phyloP scores from a whole-genome alignment of 2,797 vertebrate genomes.

The Melanotaenia nigrans region DNA sequence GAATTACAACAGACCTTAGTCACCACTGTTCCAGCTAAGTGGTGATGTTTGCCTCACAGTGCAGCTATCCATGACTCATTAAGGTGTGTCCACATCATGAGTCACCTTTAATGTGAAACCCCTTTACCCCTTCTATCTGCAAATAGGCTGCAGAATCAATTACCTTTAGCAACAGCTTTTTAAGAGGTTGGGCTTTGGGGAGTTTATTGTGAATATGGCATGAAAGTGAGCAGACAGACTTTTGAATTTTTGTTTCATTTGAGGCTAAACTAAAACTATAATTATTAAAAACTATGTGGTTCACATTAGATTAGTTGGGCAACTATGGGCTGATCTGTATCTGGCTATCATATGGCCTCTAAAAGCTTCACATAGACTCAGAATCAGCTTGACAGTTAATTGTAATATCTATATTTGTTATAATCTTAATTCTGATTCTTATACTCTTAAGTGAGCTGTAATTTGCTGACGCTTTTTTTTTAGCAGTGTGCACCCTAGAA shows the following conservation, averaged over 20 bases:
- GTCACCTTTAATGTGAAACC: background rate
- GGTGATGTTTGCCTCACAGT: background rate
- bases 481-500: constrained; percentile 20
- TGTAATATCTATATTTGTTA: background rate
- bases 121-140: background rate
- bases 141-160: background rate
- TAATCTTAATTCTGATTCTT: too few species aligned
- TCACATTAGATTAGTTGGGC: background rate
- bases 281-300: background rate
- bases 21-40: background rate
- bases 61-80: background rate
- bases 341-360: constrained; percentile 15
- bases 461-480: constrained; percentile 9
- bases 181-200: background rate
- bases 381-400: constrained; percentile 9
- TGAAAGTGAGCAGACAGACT: background rate
- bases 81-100: background rate
- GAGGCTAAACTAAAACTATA: background rate
- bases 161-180: background rate
- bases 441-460: background rate
- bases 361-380: background rate
- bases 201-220: background rate
- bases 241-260: background rate
- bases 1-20: background rate
- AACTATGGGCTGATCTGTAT: background rate